Conservation (phyloP, 2,113 vertebrate species). For the Oncorhynchus clarkii region DNA sequence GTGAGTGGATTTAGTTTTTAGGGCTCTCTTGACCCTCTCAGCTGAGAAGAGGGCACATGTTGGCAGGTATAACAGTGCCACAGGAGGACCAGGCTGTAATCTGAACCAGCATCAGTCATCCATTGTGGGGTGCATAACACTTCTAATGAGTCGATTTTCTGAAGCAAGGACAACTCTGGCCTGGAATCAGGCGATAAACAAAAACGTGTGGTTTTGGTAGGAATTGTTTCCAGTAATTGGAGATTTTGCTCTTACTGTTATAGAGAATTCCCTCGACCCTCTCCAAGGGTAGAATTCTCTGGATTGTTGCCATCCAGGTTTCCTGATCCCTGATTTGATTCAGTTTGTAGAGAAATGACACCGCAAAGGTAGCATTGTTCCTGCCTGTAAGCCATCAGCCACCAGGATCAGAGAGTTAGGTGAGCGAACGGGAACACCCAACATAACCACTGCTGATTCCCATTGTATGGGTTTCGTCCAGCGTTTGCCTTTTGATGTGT, state of each 20-base stretch:
- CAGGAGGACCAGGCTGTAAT: conserved; percentile 11
- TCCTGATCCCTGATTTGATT: conserved; percentile 2
- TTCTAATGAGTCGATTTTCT: conserved; percentile 12
- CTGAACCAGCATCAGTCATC: neutral
- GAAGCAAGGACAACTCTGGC: conserved; percentile 2
- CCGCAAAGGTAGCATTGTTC: neutral
- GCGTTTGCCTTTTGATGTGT: neutral
- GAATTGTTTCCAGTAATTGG: neutral
- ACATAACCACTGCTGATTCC: neutral
- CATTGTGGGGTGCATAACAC: conserved; percentile 11
- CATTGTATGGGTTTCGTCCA: neutral
- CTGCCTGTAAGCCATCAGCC: neutral
- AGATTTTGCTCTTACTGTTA: neutral
- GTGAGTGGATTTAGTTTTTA: conserved; percentile 1
- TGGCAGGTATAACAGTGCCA: neutral
- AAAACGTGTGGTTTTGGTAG: neutral
- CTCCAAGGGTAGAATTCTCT: neutral
- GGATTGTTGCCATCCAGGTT: neutral
- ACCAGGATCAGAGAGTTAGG: neutral
- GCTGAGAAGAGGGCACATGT: neutral
- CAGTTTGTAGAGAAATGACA: conserved; percentile 2
- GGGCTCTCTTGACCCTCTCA: too few species aligned
- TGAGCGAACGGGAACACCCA: neutral
- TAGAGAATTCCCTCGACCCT: neutral
- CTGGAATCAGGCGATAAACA: neutral